Base-by-base conservation (phyloP, 2,888 invertebrate species). In the Alentia gelatinosa region DNA sequence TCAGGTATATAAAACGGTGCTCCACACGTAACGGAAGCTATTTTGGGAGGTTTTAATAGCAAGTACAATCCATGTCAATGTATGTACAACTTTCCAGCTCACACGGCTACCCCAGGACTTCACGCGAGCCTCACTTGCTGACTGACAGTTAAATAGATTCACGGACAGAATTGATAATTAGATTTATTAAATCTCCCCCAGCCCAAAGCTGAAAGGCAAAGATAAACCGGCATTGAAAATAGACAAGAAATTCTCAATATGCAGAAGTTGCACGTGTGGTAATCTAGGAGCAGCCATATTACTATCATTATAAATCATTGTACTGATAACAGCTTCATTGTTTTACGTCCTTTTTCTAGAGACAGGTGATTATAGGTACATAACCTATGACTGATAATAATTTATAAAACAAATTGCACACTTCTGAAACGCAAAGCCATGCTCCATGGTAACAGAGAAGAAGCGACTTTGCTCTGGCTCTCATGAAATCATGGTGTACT, bases 391-490 rank as follows among this genome's bases (percentile, higher is more conserved):
- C 5, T 79, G 37, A 23, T 19, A 79, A 39, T 79, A 15, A 68
- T n/a, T 47, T 47, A 47, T 30, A 5, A 33, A 79, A 79, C 35
- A 79, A 35, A 79, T 79, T 39, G 79, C 79, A 79, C 79, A 79
- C 37, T 39, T 79, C n/a, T 37, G 35, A 39, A 15, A 7, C 15
- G 1, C 35, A 79, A 35, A 79, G 79, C 79, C 39, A 37, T 74
- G 26, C 74, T 37, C 37, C 39, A 39, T 35, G 7, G 37, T 33
- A 79, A 79, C 79, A 79, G 37, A 39, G 15, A 35, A 37, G 37
- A 35, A 35, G 37, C 79, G 12, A 7, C 79, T 79, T 37, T 5
- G 79, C 19, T 12, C 26, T 19, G 37, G 12, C 4, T 19, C 39
- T 35, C 23, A 39, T 23, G 79, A 79, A 79, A 79, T 79, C 79